phyloP scores from a whole-genome alignment of 2,797 vertebrate species.

The Chaetodon trifasciatus region DNA sequence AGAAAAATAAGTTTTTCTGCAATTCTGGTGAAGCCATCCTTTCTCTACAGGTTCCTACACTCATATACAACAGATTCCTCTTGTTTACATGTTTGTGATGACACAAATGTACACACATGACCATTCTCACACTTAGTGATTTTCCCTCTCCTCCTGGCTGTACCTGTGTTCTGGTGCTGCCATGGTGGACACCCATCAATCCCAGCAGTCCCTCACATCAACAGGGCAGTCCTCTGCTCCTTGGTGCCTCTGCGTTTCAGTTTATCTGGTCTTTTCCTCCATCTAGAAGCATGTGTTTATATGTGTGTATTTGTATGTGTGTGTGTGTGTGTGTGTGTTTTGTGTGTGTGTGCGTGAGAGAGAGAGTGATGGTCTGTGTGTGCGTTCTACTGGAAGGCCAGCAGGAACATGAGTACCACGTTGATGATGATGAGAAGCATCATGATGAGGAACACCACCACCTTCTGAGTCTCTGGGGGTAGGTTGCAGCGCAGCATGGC shows the following conservation, averaged over 20 bases:
- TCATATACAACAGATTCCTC: neutral
- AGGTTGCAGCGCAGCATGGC: constrained; percentile 95
- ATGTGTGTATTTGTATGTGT: constrained; percentile 5
- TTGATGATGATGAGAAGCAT: constrained; percentile 97
- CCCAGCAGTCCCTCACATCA: constrained; percentile 27
- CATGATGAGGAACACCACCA: constrained; percentile 96
- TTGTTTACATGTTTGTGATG: constrained; percentile 1
- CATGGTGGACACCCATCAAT: constrained; percentile 80
- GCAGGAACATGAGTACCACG: constrained; percentile 96
- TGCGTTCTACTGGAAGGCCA: constrained; percentile 91
- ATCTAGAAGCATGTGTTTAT: constrained; percentile 5
- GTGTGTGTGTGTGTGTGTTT: constrained; percentile 20
- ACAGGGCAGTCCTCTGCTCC: constrained; percentile 41
- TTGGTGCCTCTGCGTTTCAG: constrained; percentile 9
- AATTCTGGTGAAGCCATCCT: neutral
- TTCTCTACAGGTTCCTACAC: neutral
- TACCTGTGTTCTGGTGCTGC: constrained; percentile 74
- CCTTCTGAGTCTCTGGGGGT: constrained; percentile 93
- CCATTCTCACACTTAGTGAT: constrained; percentile 13
- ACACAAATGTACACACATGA: constrained; percentile 24
- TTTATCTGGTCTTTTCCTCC: constrained; percentile 22
- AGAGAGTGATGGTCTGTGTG: neutral
- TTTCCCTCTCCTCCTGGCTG: constrained; percentile 21
- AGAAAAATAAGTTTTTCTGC: neutral
- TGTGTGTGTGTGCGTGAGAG: constrained; percentile 4